These are phyloP conservation scores for Cyrtonyx montezumae DNA, from an alignment of 2,113 vertebrate genomes.

Conservation along the genomic window DNA sequence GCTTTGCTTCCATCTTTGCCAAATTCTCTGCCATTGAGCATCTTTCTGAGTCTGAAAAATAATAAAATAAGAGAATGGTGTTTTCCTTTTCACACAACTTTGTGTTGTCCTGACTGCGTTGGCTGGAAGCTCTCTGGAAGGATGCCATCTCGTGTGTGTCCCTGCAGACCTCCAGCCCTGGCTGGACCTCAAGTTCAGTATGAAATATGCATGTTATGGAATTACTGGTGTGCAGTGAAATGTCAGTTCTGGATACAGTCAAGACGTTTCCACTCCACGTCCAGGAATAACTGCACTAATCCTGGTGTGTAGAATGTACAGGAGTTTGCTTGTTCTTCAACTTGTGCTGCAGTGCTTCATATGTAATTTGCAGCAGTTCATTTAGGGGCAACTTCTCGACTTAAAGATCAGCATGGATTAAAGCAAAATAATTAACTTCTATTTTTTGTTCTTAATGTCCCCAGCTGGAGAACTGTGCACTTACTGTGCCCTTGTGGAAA, in stretches of 20 bases:
- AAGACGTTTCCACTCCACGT: not conserved
- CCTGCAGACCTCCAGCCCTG: constrained; percentile 57
- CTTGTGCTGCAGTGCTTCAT: not conserved
- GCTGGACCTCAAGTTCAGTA: constrained; percentile 55
- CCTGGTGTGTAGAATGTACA: not conserved
- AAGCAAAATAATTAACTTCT: not conserved
- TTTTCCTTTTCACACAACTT: constrained; percentile 34
- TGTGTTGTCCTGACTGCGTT: constrained; percentile 39
- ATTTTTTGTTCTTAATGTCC: not conserved
- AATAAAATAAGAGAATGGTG: not conserved
- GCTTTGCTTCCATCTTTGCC: not conserved
- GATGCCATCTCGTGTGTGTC: not conserved
- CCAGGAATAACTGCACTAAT: not conserved
- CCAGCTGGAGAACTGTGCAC: not conserved
- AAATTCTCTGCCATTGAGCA: rapidly evolving
- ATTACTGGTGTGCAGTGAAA: constrained; percentile 45
- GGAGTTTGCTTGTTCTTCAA: not conserved
- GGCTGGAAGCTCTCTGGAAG: constrained; percentile 42
- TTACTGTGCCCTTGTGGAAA: not conserved
- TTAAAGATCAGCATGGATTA: not conserved
- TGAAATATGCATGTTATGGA: constrained; percentile 34
- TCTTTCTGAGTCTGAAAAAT: not conserved
- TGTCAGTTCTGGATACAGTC: constrained; percentile 29
- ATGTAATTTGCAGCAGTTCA: not conserved
- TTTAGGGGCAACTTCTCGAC: not conserved